Percentiles rank a stretch among this genome's conserved stretches.
Conservation (phyloP, 2,797 vertebrate genomes). For the Clarias laeviceps region DNA sequence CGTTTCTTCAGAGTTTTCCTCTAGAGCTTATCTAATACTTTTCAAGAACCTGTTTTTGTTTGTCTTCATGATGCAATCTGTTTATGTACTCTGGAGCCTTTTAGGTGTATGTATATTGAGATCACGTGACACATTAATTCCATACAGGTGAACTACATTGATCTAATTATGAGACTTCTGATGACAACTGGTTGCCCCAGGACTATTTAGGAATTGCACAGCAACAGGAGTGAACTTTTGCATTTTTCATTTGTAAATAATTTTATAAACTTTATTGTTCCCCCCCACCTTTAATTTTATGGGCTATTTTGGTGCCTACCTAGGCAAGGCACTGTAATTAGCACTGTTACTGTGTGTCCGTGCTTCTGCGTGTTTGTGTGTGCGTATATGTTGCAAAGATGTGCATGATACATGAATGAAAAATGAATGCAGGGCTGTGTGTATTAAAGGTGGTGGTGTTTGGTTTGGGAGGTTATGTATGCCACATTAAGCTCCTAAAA, state of each 20-base stretch:
- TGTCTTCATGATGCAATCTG: background rate
- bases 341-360: background rate
- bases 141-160: background rate
- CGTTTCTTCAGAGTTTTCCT: background rate
- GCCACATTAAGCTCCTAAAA: background rate
- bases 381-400: background rate
- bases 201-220: background rate
- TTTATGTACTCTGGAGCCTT: background rate
- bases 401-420: background rate
- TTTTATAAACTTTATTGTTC: background rate
- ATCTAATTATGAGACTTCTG: background rate
- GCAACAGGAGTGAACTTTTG: background rate
- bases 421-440: background rate
- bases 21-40: background rate
- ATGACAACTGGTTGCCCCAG: constrained; percentile 6
- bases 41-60: background rate
- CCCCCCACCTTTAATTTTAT: background rate
- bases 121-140: background rate
- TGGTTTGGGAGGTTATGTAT: background rate
- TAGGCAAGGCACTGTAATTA: constrained; percentile 11
- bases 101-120: background rate
- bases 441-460: background rate
- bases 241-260: constrained; percentile 21
- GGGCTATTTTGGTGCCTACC: background rate
- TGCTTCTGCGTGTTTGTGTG: background rate